Percentiles rank a stretch among this genome's conserved stretches.
Conservation (phyloP, 2,113 vertebrate species). For the Ariopsis seemanni region DNA sequence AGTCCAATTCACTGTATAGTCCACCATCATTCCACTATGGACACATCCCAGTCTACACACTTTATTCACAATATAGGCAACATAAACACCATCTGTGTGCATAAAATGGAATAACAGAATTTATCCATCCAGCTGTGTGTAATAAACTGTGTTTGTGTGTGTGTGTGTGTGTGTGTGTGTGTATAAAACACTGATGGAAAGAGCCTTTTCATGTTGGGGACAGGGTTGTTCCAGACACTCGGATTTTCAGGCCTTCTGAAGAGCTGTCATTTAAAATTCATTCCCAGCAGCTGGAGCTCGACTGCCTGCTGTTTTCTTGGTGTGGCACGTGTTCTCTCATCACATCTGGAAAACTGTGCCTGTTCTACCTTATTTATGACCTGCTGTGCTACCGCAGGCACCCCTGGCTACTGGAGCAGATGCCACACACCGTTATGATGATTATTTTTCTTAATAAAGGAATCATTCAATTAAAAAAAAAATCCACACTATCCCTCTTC, state of each 20-base stretch:
- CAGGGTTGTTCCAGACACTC: background rate
- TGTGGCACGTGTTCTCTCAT: background rate
- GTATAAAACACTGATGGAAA: background rate
- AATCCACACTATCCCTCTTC: background rate
- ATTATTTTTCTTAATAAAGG: background rate
- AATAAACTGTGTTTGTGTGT: background rate
- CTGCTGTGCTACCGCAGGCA: background rate
- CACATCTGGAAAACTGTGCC: constrained; percentile 17
- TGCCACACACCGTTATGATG: background rate
- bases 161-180: background rate
- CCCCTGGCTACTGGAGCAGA: background rate
- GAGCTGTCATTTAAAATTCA: constrained; percentile 22
- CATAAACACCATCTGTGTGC: background rate
- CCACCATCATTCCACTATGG: background rate
- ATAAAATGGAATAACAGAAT: background rate
- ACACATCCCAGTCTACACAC: background rate
- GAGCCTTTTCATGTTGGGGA: background rate
- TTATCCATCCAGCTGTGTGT: background rate
- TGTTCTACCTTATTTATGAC: constrained; percentile 3
- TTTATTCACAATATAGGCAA: background rate
- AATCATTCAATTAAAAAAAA: background rate
- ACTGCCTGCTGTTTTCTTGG: constrained; percentile 8
- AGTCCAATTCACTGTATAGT: background rate
- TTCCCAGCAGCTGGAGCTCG: constrained; percentile 19
- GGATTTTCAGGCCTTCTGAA: background rate